A percentile compares a stretch with the other conserved stretches of the same genome.
Conservation (phyloP, 2,888 invertebrate genomes). For the Phortica magna region DNA sequence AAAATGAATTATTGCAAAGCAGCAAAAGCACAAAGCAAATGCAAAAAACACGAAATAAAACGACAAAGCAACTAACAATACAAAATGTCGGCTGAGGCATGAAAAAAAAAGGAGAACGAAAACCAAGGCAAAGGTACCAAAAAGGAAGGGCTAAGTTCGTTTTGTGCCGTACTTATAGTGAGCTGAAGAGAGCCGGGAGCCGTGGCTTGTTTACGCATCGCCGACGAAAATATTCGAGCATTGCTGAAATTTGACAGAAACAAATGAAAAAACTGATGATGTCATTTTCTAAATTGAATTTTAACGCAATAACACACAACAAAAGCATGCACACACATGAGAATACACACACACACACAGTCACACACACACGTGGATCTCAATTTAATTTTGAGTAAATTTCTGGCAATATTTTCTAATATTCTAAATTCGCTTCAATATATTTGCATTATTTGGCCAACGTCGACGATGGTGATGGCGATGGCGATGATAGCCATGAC, state of each 20-base stretch:
- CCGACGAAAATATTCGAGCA: conserved; percentile 4
- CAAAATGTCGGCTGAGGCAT: neutral
- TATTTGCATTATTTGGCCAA: conserved; percentile 24
- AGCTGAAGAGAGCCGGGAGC: neutral
- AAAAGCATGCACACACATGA: neutral
- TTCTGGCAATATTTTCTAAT: conserved; percentile 55
- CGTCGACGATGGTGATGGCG: neutral
- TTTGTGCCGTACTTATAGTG: too few species aligned
- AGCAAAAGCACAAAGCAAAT: conserved; percentile 54
- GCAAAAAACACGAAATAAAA: neutral
- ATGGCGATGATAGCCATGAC: neutral
- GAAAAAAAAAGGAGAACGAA: neutral
- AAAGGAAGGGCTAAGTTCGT: too few species aligned
- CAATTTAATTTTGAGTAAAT: conserved; percentile 37
- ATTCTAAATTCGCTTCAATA: conserved; percentile 47
- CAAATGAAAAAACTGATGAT: conserved; percentile 62
- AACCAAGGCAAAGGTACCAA: neutral
- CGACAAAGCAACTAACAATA: neutral
- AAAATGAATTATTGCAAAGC: conserved; percentile 71
- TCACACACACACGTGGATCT: neutral
- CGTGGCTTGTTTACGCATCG: conserved; percentile 18
- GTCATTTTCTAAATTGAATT: conserved; percentile 64
- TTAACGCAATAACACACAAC: conserved; percentile 40
- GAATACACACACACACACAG: conserved; percentile 10
- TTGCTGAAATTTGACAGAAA: conserved; percentile 51